These are phyloP conservation scores for Sebastes schlegelii DNA, from an alignment of 2,113 vertebrate genomes.

Conservation along the genomic window DNA sequence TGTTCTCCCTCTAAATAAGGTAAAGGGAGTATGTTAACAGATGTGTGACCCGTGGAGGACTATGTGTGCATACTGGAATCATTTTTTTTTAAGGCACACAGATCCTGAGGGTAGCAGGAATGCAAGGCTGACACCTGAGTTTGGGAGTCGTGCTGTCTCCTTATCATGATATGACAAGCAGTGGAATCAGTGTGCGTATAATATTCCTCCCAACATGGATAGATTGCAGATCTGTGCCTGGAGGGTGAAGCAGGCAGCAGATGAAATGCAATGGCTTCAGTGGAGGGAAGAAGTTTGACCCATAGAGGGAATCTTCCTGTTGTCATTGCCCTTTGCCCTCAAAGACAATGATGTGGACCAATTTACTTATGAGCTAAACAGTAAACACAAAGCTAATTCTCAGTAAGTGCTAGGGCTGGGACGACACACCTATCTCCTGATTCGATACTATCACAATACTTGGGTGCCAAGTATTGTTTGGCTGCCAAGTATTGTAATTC, in stretches of 20 bases:
- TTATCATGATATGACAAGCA: conserved; percentile 27
- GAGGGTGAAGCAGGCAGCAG: conserved; percentile 5
- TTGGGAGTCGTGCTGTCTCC: not conserved
- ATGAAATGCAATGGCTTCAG: conserved; percentile 4
- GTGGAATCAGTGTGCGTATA: not conserved
- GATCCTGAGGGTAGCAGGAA: conserved; percentile 38
- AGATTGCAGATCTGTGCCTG: conserved; percentile 1
- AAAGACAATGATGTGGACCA: not conserved
- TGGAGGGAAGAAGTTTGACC: not conserved
- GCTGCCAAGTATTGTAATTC: too few relatives aligned
- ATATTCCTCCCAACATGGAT: not conserved
- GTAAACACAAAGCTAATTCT: not conserved
- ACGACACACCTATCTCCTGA: too few relatives aligned
- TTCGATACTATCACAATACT: too few relatives aligned
- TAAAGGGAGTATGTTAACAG: conserved; percentile 42
- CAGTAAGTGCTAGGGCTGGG: too few relatives aligned
- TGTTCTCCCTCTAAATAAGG: conserved; percentile 14
- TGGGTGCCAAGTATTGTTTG: too few relatives aligned
- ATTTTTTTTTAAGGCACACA: not conserved
- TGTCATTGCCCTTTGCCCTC: not conserved
- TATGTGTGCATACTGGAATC: not conserved
- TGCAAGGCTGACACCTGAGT: conserved; percentile 48
- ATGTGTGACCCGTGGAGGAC: conserved; percentile 32
- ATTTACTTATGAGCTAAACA: not conserved
- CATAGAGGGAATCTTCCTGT: not conserved